phyloP scores from a whole-genome alignment of 2,113 vertebrate genomes.

The Ceyx cyanopectus region DNA sequence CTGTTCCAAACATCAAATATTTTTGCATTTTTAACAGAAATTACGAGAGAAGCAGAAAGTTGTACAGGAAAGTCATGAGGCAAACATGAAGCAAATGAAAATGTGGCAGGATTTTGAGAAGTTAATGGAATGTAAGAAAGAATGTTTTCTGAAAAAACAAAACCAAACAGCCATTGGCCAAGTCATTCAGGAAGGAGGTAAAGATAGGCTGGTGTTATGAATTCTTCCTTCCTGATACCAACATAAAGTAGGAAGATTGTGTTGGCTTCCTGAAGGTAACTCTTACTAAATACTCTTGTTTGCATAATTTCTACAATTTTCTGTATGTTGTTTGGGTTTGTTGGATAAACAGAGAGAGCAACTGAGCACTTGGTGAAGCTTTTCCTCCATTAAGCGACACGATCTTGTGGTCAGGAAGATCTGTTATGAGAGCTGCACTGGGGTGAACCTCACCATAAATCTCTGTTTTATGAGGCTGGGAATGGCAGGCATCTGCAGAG shows the following conservation, averaged over 20 bases:
- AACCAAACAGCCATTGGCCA: conserved; percentile 86
- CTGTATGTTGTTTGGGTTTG: background rate
- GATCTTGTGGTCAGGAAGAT: background rate
- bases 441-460: background rate
- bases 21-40: conserved; percentile 80
- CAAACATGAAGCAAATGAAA: conserved; percentile 95
- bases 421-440: background rate
- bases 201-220: conserved; percentile 92
- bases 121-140: conserved; percentile 92
- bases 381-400: background rate
- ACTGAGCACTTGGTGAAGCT: background rate
- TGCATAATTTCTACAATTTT: background rate
- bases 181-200: conserved; percentile 92
- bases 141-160: conserved; percentile 90
- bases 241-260: background rate
- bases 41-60: conserved; percentile 92
- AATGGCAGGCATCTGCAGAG: background rate
- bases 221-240: background rate
- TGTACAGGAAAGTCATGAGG: conserved; percentile 88
- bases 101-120: conserved; percentile 95
- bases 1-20: background rate
- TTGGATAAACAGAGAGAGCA: background rate
- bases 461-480: background rate
- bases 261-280: background rate
- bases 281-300: background rate